phyloP scores from a whole-genome alignment of 2,113 vertebrate species.

The Myotis brandtii region DNA sequence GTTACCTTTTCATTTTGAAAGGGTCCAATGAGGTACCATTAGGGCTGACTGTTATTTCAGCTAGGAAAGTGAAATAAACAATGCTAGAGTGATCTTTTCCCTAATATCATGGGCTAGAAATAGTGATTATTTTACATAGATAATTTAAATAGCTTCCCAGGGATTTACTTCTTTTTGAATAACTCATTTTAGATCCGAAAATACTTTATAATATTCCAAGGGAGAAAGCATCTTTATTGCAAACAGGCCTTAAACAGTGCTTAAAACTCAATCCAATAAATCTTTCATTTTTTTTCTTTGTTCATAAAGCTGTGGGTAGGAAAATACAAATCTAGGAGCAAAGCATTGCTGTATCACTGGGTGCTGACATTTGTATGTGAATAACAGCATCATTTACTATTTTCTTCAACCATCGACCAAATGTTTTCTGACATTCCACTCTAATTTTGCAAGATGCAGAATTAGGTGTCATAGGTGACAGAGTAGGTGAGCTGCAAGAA shows the following conservation, averaged over 20 bases:
- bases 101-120: neutral
- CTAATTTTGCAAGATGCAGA: conserved; percentile 68
- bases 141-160: conserved; percentile 29
- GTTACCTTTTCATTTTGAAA: conserved; percentile 24
- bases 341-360: conserved; percentile 31
- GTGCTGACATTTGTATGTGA: conserved; percentile 65
- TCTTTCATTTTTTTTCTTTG: neutral
- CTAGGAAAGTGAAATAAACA: neutral
- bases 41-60: neutral
- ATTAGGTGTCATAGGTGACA: conserved; percentile 70
- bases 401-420: conserved; percentile 67
- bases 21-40: neutral
- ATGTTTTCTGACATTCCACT: conserved; percentile 72
- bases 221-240: neutral
- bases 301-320: neutral
- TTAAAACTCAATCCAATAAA: neutral
- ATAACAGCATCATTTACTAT: conserved; percentile 68
- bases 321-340: conserved; percentile 37
- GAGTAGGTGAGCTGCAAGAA: conserved; percentile 48
- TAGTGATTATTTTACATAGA: neutral
- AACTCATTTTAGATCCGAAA: conserved; percentile 33
- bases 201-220: neutral
- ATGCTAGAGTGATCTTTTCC: neutral
- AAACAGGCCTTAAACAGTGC: conserved; percentile 30
- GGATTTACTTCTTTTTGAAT: conserved; percentile 39